phyloP scores from a whole-genome alignment of 2,797 vertebrate genomes.

The Scolopax rusticola region DNA sequence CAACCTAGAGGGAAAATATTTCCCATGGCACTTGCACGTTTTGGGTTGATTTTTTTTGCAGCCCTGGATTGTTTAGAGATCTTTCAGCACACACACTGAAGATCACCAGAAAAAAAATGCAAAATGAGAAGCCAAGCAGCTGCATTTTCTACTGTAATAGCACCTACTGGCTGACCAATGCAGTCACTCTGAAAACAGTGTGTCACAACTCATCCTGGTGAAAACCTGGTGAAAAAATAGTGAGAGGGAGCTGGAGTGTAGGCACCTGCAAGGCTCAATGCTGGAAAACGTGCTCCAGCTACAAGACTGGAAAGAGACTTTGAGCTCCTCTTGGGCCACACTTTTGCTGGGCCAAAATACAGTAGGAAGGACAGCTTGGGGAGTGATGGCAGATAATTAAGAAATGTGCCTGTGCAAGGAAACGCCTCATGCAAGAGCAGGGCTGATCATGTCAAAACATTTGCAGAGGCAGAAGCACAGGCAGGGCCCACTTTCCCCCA shows the following conservation, averaged over 20 bases:
- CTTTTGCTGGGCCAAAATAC: neutral
- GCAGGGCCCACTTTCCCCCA: neutral
- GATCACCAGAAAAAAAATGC: neutral
- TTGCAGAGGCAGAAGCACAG: neutral
- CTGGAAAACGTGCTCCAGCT: neutral
- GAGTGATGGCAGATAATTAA: neutral
- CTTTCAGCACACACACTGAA: neutral
- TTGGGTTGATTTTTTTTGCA: neutral
- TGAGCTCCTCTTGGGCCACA: neutral
- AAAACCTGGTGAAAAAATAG: neutral
- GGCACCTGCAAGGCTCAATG: neutral
- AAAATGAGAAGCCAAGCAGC: neutral
- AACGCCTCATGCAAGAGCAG: neutral
- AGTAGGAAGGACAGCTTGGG: neutral
- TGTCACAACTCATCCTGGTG: neutral
- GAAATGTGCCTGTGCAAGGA: neutral
- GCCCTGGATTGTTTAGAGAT: neutral
- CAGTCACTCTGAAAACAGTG: neutral
- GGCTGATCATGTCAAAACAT: neutral
- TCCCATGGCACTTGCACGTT: accelerated
- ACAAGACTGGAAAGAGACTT: neutral
- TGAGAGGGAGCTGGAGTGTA: neutral
- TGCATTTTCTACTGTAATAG: neutral
- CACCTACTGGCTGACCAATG: neutral
- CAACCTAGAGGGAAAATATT: neutral